phyloP scores from a whole-genome alignment of 2,888 invertebrate genomes.

The Heteropelma amictum region DNA sequence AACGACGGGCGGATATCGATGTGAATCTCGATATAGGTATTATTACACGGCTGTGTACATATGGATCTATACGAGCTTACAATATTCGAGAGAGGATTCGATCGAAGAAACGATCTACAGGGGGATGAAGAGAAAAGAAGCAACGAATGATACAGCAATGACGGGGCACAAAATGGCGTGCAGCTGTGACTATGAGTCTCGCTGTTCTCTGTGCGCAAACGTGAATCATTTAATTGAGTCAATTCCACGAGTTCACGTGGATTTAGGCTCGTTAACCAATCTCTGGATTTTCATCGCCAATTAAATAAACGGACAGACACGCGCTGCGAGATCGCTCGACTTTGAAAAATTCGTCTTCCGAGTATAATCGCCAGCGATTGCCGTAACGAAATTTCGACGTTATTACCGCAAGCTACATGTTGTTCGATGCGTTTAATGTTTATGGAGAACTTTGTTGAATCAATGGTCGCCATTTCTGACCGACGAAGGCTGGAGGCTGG shows the following conservation, averaged over 20 bases:
- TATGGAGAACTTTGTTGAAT: not conserved
- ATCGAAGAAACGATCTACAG: conserved; percentile 66
- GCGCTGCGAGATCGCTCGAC: not conserved
- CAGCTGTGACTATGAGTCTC: conserved; percentile 44
- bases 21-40: conserved; percentile 62
- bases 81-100: conserved; percentile 65
- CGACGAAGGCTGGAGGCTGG: no score
- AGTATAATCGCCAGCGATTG: conserved; percentile 20
- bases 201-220: conserved; percentile 57
- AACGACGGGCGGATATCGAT: conserved; percentile 70
- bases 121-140: conserved; percentile 54
- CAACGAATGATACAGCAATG: conserved; percentile 67
- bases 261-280: conserved; percentile 70
- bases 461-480: no score
- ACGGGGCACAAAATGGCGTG: conserved; percentile 66
- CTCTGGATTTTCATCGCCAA: conserved; percentile 73
- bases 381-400: conserved; percentile 29
- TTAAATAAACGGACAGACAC: conserved; percentile 55
- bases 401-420: not conserved
- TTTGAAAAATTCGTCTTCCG: conserved; percentile 30
- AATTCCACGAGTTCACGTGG: conserved; percentile 65
- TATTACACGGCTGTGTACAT: conserved; percentile 11
- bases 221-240: conserved; percentile 68
- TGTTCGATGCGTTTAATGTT: no score
- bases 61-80: not conserved